A percentile compares a stretch with the other conserved stretches of the same genome.
Evolutionary conservation across 1,140 invertebrate species (phyloP).

Genomic region (Drosophila sucinea): DNA sequence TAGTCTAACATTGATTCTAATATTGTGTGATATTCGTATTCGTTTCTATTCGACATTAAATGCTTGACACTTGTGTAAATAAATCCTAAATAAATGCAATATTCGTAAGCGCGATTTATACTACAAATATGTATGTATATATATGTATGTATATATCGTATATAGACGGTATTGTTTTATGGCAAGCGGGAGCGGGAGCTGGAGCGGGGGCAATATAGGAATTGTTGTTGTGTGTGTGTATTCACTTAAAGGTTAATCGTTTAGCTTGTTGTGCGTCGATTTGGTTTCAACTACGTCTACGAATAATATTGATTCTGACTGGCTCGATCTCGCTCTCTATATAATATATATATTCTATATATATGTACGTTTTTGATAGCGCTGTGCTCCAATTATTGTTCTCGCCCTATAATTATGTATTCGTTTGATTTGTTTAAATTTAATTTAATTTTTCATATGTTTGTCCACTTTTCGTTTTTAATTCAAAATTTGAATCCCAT

Average conservation of each 20-base stretch:
- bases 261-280: conserved; percentile 7
- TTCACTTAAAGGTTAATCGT: conserved; percentile 43
- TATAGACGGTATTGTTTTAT: conserved; percentile 41
- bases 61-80: conserved; percentile 38
- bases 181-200: background rate
- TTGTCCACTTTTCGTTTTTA: conserved; percentile 47
- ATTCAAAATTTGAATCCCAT: conserved; percentile 50
- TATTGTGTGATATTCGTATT: background rate
- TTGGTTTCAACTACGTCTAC: conserved; percentile 4
- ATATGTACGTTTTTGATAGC: conserved; percentile 1
- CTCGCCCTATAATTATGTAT: conserved; percentile 66
- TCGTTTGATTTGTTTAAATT: conserved; percentile 19
- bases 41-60: conserved; percentile 35
- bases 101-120: conserved; percentile 46
- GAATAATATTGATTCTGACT: conserved; percentile 30
- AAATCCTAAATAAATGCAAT: conserved; percentile 51
- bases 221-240: conserved; percentile 29
- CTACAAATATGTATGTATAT: conserved; percentile 2
- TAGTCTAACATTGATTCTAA: conserved; percentile 10
- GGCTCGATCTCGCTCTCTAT: conserved; percentile 11
- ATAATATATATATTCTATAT: conserved; percentile 4
- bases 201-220: too few relatives aligned
- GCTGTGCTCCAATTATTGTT: conserved; percentile 80
- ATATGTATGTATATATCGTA: conserved; percentile 14
- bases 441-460: conserved; percentile 16